Percentiles rank a stretch among this genome's conserved stretches.
phyloP scores from a whole-genome alignment of 2,113 vertebrate species.

The Choloepus hoffmanni region DNA sequence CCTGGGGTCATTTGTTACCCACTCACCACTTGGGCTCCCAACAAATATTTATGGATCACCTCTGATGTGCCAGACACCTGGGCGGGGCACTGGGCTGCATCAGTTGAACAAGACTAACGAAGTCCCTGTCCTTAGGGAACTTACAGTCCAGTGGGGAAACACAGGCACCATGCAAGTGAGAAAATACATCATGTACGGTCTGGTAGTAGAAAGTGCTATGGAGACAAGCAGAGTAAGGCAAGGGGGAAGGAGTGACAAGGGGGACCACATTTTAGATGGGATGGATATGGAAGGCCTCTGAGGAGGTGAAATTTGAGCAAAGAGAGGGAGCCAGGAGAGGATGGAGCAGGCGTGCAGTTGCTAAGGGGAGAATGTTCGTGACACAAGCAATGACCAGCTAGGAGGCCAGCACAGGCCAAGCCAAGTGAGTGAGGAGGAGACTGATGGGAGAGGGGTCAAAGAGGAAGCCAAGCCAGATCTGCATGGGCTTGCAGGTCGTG shows the following conservation, averaged over 20 bases:
- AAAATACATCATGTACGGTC: rapidly evolving
- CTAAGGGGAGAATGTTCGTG: background rate
- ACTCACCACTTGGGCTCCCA: background rate
- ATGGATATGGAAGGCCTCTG: background rate
- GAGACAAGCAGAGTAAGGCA: background rate
- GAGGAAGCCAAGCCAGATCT: too few relatives aligned
- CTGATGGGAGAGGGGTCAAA: too few relatives aligned
- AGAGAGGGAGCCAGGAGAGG: background rate
- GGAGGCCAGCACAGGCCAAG: background rate
- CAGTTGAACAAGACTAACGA: background rate
- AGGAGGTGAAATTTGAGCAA: background rate
- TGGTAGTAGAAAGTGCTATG: background rate
- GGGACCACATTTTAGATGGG: background rate
- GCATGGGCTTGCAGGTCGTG: background rate
- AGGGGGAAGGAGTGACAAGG: background rate
- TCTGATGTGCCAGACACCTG: background rate
- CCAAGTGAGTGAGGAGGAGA: background rate
- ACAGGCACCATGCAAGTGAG: too few relatives aligned
- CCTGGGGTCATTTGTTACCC: background rate
- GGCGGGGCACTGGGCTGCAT: background rate
- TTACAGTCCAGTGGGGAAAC: background rate
- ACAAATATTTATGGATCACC: background rate
- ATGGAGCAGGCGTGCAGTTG: background rate
- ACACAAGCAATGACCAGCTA: background rate
- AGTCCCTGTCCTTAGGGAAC: too few relatives aligned